Evolutionary conservation across 2,888 invertebrate species (phyloP).

Genomic region (Rotaria sp.): DNA sequence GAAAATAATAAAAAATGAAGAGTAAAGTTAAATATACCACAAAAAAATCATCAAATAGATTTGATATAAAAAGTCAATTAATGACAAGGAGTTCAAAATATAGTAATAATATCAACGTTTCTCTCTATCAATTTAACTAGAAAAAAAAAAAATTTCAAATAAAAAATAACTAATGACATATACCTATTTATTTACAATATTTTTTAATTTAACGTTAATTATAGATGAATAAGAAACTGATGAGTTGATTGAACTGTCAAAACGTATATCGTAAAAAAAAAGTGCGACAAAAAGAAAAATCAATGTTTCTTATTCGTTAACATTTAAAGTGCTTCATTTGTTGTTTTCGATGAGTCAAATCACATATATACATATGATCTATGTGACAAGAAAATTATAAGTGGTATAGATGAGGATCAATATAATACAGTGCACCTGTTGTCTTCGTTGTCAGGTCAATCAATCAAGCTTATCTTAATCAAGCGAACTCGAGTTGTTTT

Average conservation of each 20-base stretch:
- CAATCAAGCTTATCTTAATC: slow-evolving; percentile 12
- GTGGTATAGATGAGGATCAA: background rate
- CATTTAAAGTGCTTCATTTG: too few species aligned
- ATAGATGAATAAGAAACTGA: background rate
- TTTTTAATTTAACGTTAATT: too few species aligned
- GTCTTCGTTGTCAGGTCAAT: background rate
- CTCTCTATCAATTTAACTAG: background rate
- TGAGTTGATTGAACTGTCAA: background rate
- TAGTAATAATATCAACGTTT: background rate
- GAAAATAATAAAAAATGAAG: background rate
- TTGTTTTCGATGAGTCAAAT: background rate
- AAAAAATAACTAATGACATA: background rate
- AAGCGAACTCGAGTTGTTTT: background rate
- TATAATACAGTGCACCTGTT: background rate
- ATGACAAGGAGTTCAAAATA: background rate
- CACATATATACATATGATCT: background rate
- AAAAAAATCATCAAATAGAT: background rate
- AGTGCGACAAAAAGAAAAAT: too few species aligned
- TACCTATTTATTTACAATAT: background rate
- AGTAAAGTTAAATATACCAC: background rate
- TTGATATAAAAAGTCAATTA: background rate
- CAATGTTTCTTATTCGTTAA: too few species aligned
- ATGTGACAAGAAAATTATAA: background rate
- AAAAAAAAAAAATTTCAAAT: background rate
- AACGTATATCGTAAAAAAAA: background rate